A percentile compares a stretch with the other conserved stretches of the same genome.
phyloP scores from a whole-genome alignment of 2,888 invertebrate species.

The Glyphotaelius pellucidus region DNA sequence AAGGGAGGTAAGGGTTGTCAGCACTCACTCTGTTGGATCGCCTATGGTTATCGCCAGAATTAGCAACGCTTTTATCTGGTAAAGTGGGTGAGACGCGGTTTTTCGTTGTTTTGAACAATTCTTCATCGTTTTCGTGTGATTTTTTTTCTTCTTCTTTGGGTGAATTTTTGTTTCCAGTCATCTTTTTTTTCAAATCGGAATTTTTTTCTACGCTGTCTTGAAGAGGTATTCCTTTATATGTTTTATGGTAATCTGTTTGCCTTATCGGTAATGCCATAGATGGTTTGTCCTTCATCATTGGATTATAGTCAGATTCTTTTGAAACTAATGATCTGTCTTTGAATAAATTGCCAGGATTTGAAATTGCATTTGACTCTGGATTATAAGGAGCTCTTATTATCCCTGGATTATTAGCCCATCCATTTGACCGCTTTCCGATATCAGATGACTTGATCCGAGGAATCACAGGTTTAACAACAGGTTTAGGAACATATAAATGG shows the following conservation, averaged over 20 bases:
- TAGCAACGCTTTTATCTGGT: neutral
- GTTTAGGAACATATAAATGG: neutral
- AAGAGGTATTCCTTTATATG: neutral
- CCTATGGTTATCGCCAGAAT: neutral
- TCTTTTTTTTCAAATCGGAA: neutral
- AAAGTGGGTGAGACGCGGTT: neutral
- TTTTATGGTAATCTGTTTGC: neutral
- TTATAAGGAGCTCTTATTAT: rapidly evolving
- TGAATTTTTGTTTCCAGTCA: neutral
- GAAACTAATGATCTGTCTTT: neutral
- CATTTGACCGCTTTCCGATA: neutral
- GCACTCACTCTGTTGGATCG: neutral
- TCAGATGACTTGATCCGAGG: neutral
- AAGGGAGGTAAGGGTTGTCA: neutral
- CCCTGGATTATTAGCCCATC: too few relatives aligned
- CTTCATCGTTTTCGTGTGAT: neutral
- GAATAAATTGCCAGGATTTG: neutral
- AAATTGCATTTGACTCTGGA: neutral
- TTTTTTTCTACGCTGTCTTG: neutral
- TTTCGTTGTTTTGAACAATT: too few relatives aligned
- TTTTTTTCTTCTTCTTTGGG: neutral
- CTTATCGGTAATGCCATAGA: neutral
- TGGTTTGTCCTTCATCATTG: neutral
- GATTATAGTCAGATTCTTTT: neutral
- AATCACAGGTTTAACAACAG: neutral